phyloP scores from a whole-genome alignment of 1,140 invertebrate genomes.

The Calephelis nemesis region DNA sequence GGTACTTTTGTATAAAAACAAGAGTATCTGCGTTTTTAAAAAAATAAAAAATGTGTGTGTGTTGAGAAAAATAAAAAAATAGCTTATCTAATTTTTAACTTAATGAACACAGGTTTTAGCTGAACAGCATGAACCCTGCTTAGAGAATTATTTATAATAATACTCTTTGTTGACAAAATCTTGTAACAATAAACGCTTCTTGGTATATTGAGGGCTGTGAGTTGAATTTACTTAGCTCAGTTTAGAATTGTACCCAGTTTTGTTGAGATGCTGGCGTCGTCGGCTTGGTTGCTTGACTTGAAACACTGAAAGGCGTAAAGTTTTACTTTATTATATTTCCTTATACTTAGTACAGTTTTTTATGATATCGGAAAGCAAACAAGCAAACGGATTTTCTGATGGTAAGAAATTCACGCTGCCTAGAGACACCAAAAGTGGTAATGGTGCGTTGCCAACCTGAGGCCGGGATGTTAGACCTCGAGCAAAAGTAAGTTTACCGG shows the following conservation, averaged over 20 bases:
- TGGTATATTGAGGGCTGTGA: neutral
- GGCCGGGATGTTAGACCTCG: too few relatives aligned
- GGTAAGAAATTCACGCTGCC: too few relatives aligned
- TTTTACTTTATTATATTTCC: too few relatives aligned
- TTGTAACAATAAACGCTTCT: conserved; percentile 3
- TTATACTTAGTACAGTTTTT: too few relatives aligned
- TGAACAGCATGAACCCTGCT: conserved; percentile 6
- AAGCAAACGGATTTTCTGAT: too few relatives aligned
- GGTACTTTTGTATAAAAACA: too few relatives aligned
- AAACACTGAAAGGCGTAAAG: conserved; percentile 44
- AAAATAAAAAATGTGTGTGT: too few relatives aligned
- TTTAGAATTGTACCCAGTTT: conserved; percentile 72
- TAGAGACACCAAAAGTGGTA: too few relatives aligned
- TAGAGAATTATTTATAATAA: conserved; percentile 14
- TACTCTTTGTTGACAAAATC: conserved; percentile 7
- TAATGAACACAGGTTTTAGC: conserved; percentile 6
- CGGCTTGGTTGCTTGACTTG: conserved; percentile 46
- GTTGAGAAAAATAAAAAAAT: conserved; percentile 1
- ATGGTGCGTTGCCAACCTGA: too few relatives aligned
- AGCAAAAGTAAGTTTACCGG: too few relatives aligned
- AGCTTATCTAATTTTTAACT: neutral
- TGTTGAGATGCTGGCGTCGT: conserved; percentile 66
- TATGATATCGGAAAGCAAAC: too few relatives aligned
- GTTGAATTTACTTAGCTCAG: neutral
- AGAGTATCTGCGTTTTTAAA: too few relatives aligned